Base-by-base conservation (phyloP, 2,797 vertebrate genomes). In the Gallinago stenura region DNA sequence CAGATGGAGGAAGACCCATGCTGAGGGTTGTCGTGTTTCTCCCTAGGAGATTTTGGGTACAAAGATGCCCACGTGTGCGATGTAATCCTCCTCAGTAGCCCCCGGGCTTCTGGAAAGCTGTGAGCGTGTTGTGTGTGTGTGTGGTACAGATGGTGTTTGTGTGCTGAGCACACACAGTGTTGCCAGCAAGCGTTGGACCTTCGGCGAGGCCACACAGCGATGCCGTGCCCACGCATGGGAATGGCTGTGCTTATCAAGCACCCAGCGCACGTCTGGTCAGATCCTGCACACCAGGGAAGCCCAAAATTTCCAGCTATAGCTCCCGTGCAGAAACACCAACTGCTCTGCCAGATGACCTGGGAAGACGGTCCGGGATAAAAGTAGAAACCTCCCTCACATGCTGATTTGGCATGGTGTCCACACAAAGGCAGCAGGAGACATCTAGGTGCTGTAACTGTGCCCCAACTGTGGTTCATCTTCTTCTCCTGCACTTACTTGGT, bases 141-240 rank as follows among this genome's bases (percentile, higher is more conserved):
- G 50, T 22, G 0, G 2, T 58, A 51, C 24, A 60, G 48, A 58
- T n/a, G 51, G 57, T 81, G 28, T 54, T 83, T 24, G 20, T 41
- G 35, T n/a, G 26, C 70, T 62, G 70, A 46, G 41, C 15, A 46
- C 0, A 0, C 31, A n/a, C 21, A 31, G 17, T 28, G 28, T 48
- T 24, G 28, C 37, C 46, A 22, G 37, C 15, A 37, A 75, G 48
- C 2, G 1, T 7, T 1, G 3, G 35, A 75, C 33, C 39, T 25
- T 9, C 1, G 1, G 30, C 7, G 5, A 1, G 11, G 61, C 60
- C 3, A 4, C 3, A 2, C 15, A 11, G 53, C 0, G 0, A 51
- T 81, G 48, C 65, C 2, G 5, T 54, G 33, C 46, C 37, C 56
- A 30, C 0, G 1, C 31, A 2, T 2, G 18, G 2, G 17, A 66